phyloP scores from a whole-genome alignment of 92 coral and sea anemone genomes.

The Nematostella vectensis region DNA sequence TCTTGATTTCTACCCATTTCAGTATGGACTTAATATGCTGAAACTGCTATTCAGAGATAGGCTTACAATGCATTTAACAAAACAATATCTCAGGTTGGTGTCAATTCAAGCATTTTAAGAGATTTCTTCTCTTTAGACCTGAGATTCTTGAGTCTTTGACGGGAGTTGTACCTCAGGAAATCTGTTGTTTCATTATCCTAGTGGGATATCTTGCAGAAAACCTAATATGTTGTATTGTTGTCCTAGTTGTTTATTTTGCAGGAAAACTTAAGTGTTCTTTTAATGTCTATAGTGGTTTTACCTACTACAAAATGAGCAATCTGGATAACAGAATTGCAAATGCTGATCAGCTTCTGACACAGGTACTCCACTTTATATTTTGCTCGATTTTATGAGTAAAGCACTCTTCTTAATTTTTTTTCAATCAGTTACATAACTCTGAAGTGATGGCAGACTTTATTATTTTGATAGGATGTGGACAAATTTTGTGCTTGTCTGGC shows the following conservation, averaged over 20 bases:
- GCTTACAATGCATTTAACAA: slow-evolving; percentile 69
- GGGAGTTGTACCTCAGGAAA: no score
- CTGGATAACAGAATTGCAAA: slow-evolving; percentile 95
- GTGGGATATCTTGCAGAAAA: no score
- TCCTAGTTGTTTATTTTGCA: no score
- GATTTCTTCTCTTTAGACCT: no score
- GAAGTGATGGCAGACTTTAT: no score
- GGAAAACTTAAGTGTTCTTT: no score
- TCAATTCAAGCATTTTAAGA: background rate
- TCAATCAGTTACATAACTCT: no score
- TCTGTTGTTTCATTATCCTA: no score
- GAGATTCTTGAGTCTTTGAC: no score
- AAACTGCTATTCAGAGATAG: slow-evolving; percentile 78
- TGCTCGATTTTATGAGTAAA: background rate
- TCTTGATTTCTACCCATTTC: background rate
- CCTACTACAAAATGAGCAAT: slow-evolving; percentile 90
- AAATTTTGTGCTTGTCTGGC: slow-evolving; percentile 92
- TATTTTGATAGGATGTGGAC: slow-evolving; percentile 99
- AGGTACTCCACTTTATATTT: slow-evolving; percentile 63
- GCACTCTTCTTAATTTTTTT: background rate
- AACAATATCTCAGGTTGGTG: slow-evolving; percentile 69
- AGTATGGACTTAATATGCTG: slow-evolving; percentile 91
- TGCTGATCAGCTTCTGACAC: slow-evolving; percentile 96
- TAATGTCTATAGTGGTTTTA: slow-evolving; percentile 49
- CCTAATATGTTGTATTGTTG: no score